phyloP scores from a whole-genome alignment of 2,888 invertebrate species.

The Leptinotarsa rubiginosa region DNA sequence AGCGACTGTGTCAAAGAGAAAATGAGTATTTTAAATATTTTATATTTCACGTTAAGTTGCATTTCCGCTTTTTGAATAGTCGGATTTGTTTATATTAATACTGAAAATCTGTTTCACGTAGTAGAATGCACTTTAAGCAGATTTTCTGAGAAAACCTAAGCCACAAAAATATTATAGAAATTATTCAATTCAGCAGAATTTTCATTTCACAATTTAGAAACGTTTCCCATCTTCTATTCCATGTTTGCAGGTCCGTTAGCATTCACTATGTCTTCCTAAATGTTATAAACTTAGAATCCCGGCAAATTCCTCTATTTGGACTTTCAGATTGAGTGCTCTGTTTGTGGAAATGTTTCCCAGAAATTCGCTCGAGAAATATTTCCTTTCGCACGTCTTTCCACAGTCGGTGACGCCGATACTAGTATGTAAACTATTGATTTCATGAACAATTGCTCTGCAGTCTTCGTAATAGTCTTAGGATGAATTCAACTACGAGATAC shows the following conservation, averaged over 20 bases:
- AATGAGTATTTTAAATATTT: too few species aligned
- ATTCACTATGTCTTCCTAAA: conserved; percentile 19
- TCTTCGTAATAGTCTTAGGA: neutral
- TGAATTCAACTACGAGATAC: neutral
- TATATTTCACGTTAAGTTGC: too few species aligned
- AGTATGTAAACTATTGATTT: conserved; percentile 7
- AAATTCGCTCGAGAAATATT: conserved; percentile 36
- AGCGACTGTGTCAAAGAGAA: neutral
- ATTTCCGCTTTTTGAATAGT: too few species aligned
- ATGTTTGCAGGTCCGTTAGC: conserved; percentile 17
- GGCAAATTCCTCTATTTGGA: conserved; percentile 52
- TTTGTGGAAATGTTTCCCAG: conserved; percentile 57
- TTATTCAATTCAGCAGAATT: neutral
- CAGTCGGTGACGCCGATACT: neutral
- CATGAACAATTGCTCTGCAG: neutral
- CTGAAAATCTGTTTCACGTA: too few species aligned
- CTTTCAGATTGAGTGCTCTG: conserved; percentile 58
- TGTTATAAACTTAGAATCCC: conserved; percentile 45
- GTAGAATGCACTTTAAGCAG: too few species aligned
- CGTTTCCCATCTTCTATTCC: conserved; percentile 10
- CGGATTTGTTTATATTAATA: too few species aligned
- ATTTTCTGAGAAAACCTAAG: too few species aligned
- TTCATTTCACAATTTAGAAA: neutral
- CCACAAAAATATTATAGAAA: neutral
- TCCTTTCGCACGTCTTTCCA: conserved; percentile 20